phyloP scores from a whole-genome alignment of 2,797 vertebrate species.

The Pterois miles region DNA sequence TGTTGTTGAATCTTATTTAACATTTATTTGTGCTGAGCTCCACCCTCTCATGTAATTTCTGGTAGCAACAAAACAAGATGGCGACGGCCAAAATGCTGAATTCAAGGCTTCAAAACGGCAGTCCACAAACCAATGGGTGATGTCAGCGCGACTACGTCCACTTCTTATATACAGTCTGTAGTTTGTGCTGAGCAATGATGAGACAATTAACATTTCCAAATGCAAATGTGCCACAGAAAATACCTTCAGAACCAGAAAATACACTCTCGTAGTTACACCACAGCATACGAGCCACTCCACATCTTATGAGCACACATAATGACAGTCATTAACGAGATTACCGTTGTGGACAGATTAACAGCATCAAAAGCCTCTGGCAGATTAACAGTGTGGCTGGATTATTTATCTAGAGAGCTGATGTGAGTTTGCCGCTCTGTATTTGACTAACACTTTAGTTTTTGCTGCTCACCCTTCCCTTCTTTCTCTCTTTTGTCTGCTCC shows the following conservation, averaged over 20 bases:
- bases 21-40: too few species aligned
- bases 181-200: background rate
- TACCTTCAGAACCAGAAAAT: background rate
- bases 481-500: background rate
- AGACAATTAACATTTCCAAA: slow-evolving; percentile 5
- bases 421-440: background rate
- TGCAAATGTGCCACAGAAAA: background rate
- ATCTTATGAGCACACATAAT: background rate
- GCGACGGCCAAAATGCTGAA: too few species aligned
- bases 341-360: slow-evolving; percentile 3
- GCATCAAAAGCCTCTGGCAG: background rate
- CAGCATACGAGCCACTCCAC: too few species aligned
- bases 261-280: background rate
- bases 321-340: background rate
- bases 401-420: background rate
- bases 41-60: too few species aligned
- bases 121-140: too few species aligned
- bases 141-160: too few species aligned
- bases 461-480: background rate
- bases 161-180: too few species aligned
- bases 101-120: too few species aligned
- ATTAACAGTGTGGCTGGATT: background rate
- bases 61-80: too few species aligned
- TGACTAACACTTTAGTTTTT: slow-evolving; percentile 10
- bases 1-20: too few species aligned